Base-by-base conservation (phyloP, 2,888 invertebrate genomes). In the Onchidella celtica region DNA sequence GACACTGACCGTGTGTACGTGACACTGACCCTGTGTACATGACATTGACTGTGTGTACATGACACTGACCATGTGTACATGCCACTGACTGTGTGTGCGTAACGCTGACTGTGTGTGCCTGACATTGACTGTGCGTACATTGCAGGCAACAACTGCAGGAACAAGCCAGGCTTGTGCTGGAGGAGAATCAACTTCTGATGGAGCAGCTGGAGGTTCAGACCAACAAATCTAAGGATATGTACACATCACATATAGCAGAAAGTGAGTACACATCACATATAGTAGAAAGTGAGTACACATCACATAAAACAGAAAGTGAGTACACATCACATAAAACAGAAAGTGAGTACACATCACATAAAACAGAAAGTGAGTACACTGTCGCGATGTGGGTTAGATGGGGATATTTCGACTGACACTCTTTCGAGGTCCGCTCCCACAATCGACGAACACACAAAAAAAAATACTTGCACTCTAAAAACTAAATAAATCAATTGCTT, bases 121-220 rank as follows among this genome's bases (percentile, higher is more conserved):
- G n/a, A n/a, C n/a, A n/a, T n/a, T n/a, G n/a, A n/a, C n/a, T 17
- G 17, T 47, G 17, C 17, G 47, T 47, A 17, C 17, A 11, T 47
- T 6, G 47, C 83, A 93, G 92, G 91, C 87, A 89, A 36, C 89
- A 92, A 83, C 86, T 93, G 61, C 91, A 91, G 81, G 91, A 92
- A 70, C 93, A 93, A 86, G 93, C 93, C 24, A 85, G 89, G 61
- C 88, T 93, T 69, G 92, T 93, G n/a, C 84, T 93, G 83, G 93
- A 93, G 84, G 93, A 93, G 86, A 93, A 93, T 83, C 92, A 93
- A 88, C 87, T 93, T 72, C 84, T 93, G 36, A 85, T 92, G 85
- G 91, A 93, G 82, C 92, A 93, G 85, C 87, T 92, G 32, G 88
- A 90, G 72, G 87, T 93, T 0, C 92, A 92, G 83, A 90, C 92